These are phyloP conservation scores for Haemorhous mexicanus DNA, from an alignment of 2,113 vertebrate species.

Conservation along the genomic window DNA sequence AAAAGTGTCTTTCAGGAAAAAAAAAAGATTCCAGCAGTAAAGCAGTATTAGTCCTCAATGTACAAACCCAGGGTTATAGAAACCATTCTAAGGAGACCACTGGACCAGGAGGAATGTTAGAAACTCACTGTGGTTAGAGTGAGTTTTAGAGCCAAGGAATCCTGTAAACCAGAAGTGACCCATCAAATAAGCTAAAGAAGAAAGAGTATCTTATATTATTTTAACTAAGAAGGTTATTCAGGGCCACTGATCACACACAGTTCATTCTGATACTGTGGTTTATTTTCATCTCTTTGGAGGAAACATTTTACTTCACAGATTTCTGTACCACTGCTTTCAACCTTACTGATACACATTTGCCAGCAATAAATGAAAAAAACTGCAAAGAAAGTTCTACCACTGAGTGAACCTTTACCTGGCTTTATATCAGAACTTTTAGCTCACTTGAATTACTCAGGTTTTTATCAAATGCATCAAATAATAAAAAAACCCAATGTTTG, in stretches of 20 bases:
- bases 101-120: not conserved
- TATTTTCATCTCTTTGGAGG: not conserved
- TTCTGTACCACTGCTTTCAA: not conserved
- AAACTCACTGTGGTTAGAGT: not conserved
- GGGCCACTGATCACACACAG: not conserved
- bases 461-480: not conserved
- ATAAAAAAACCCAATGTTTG: not conserved
- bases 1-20: not conserved
- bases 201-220: not conserved
- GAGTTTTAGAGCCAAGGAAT: not conserved
- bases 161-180: not conserved
- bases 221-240: not conserved
- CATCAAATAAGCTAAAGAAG: not conserved
- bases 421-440: not conserved
- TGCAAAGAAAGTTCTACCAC: not conserved
- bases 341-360: not conserved
- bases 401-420: not conserved
- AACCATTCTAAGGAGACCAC: not conserved
- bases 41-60: not conserved
- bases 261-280: not conserved
- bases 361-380: not conserved
- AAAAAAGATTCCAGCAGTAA: not conserved
- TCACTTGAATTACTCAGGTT: not conserved
- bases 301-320: not conserved
- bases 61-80: not conserved